These are phyloP conservation scores for Drosophila kepulauana DNA, from an alignment of 1,140 invertebrate species.

Conservation along the genomic window DNA sequence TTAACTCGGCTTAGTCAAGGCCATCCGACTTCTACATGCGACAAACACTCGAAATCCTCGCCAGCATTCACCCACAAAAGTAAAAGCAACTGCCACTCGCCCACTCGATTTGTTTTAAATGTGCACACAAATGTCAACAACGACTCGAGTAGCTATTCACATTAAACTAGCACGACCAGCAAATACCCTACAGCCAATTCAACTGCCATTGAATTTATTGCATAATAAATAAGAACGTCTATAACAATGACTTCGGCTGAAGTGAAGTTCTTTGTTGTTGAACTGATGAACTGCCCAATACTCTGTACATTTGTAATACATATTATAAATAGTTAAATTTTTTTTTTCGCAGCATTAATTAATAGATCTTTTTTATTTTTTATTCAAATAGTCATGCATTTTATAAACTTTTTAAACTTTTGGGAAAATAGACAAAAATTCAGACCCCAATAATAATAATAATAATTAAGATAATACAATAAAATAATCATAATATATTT, in stretches of 20 bases:
- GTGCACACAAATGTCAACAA: constrained; percentile 30
- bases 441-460: no score
- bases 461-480: no score
- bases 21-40: constrained; percentile 10
- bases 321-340: no score
- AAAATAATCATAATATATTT: no score
- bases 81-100: constrained; percentile 33
- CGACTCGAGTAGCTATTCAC: not conserved
- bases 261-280: not conserved
- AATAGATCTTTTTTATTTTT: no score
- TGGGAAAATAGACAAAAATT: no score
- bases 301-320: not conserved
- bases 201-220: not conserved
- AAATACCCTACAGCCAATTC: constrained; percentile 4
- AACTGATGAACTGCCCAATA: not conserved
- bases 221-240: not conserved
- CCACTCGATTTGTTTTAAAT: constrained; percentile 4
- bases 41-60: not conserved
- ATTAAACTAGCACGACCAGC: not conserved
- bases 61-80: constrained; percentile 27
- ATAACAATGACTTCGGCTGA: not conserved
- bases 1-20: constrained; percentile 36
- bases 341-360: no score
- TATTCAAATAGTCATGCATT: no score
- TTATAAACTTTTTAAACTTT: no score